Base-by-base conservation (phyloP, 1,140 invertebrate genomes). In the Sycophila sp. region DNA sequence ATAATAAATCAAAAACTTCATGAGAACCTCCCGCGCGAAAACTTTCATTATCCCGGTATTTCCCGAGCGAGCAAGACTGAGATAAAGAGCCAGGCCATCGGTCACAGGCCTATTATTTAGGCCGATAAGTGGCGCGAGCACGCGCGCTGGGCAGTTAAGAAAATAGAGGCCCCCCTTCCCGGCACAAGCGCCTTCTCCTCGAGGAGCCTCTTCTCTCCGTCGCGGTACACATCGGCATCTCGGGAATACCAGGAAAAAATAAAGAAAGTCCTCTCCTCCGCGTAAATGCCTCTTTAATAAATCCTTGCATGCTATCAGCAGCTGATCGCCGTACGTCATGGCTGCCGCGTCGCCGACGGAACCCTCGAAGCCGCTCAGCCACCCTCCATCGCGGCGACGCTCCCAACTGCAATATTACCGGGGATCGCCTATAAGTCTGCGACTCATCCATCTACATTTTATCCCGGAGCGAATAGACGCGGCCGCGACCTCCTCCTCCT, bases 381-480 rank as follows among this genome's bases (percentile, higher is more conserved):
- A 55, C 70, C 68, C 73, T 40, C 66, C 73, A 65, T 56, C 76
- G 73, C 73, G 70, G 24, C 24, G 80, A 79, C n/a, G n/a, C n/a
- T n/a, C n/a, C n/a, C n/a, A n/a, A n/a, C n/a, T 81, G 76, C 77
- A 80, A 81, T 82, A 83, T 83, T 82, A 82, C 79, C 71, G 75
- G 76, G 79, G 79, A 79, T 77, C 73, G 77, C 24, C 67, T 75
- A 81, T 82, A 83, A 83, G 83, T 83, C 80, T 81, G 78, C 78
- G 76, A 78, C 80, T 83, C 83, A 83, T 82, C 80, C 78, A 82
- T 83, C 81, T 80, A 78, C 80, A 82, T 83, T 84, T 83, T 84
- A 82, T 83, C 76, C 80, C 58, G 51, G 49, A 60, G 74, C 75
- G 49, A 65, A 75, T 72, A 75, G 71, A 67, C 69, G 58, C 42